Conservation (phyloP, 2,888 invertebrate genomes). For the Ophion slaviceki region DNA sequence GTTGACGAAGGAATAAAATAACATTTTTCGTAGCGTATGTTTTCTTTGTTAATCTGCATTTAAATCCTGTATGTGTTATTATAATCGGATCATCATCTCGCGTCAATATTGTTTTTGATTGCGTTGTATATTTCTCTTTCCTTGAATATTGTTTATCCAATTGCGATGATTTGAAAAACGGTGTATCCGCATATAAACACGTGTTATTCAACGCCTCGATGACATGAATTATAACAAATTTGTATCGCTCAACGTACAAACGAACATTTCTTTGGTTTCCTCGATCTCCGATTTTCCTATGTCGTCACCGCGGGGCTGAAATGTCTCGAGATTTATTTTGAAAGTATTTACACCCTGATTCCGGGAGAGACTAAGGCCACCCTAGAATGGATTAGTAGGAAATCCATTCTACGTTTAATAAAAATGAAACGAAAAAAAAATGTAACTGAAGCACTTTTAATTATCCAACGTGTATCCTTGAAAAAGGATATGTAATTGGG, state of each 20-base stretch:
- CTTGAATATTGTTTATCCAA: conserved; percentile 4
- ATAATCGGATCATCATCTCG: conserved; percentile 7
- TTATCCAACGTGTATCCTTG: no score
- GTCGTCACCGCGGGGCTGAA: background rate
- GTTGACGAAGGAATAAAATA: background rate
- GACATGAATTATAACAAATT: conserved; percentile 53
- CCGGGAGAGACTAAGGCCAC: background rate
- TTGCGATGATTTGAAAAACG: conserved; percentile 6
- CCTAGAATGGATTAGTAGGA: background rate
- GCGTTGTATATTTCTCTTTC: conserved; percentile 6
- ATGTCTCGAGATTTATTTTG: background rate
- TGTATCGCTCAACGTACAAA: conserved; percentile 16
- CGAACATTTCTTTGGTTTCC: background rate
- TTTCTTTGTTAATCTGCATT: conserved; percentile 36
- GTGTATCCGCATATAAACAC: conserved; percentile 33
- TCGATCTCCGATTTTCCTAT: background rate
- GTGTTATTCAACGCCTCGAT: conserved; percentile 58
- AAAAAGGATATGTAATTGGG: no score
- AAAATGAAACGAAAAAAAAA: no score
- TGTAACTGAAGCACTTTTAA: no score
- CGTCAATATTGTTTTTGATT: conserved; percentile 16
- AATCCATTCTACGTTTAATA: background rate
- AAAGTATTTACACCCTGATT: background rate
- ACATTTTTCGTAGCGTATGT: conserved; percentile 40
- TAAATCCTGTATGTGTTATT: conserved; percentile 12